phyloP scores from a whole-genome alignment of 2,888 invertebrate genomes.

The Pachymerium ferrugineum region DNA sequence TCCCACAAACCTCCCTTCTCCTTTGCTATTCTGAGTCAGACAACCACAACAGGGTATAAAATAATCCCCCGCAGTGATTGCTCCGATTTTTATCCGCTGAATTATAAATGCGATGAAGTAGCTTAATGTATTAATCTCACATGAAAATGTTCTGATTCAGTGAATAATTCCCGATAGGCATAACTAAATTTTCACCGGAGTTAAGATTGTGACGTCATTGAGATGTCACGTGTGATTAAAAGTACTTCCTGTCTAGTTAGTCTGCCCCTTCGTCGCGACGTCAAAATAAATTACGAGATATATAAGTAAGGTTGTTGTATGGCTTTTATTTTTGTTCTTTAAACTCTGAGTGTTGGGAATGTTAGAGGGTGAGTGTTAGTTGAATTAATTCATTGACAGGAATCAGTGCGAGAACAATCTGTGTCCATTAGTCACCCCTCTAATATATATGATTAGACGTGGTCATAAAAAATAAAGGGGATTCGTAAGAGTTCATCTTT shows the following conservation, averaged over 20 bases:
- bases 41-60: neutral
- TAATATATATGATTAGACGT: neutral
- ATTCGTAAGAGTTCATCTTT: neutral
- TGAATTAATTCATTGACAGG: conserved; percentile 5
- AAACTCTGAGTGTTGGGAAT: neutral
- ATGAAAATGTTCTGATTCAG: too few relatives aligned
- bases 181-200: too few relatives aligned
- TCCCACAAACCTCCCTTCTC: too few relatives aligned
- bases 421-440: neutral
- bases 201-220: too few relatives aligned
- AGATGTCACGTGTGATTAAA: too few relatives aligned
- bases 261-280: too few relatives aligned
- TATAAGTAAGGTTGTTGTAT: too few relatives aligned
- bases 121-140: too few relatives aligned
- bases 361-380: neutral
- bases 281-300: too few relatives aligned
- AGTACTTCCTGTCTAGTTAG: too few relatives aligned
- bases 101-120: neutral
- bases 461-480: conserved; percentile 13
- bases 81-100: neutral
- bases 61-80: neutral
- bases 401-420: conserved; percentile 15
- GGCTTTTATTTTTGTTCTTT: neutral
- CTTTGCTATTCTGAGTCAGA: too few relatives aligned
- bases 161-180: too few relatives aligned